phyloP scores from a whole-genome alignment of 2,888 invertebrate species.

The Temnothorax rugatulus region DNA sequence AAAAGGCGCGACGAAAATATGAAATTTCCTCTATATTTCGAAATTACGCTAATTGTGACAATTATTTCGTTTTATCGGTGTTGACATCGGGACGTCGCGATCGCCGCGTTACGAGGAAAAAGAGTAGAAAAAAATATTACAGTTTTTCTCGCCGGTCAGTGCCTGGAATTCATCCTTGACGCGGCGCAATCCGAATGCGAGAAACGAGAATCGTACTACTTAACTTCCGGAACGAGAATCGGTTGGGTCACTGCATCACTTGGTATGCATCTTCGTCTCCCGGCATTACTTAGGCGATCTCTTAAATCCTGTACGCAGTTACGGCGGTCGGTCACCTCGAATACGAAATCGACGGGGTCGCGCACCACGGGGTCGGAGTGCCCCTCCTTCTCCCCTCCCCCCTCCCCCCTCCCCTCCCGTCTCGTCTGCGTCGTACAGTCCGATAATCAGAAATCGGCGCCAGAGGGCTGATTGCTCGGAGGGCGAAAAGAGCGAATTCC shows the following conservation, averaged over 20 bases:
- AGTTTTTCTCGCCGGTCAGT: not conserved
- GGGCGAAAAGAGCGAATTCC: conserved; percentile 9
- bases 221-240: not conserved
- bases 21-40: conserved; percentile 1
- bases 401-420: not conserved
- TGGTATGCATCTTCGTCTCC: conserved; percentile 50
- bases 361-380: not conserved
- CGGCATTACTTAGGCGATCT: conserved; percentile 53
- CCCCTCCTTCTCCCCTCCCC: accelerated
- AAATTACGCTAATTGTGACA: not conserved
- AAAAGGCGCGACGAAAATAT: conserved; percentile 2
- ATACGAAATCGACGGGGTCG: conserved; percentile 40
- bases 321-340: conserved; percentile 30
- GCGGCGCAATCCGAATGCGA: not conserved
- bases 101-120: not conserved
- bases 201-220: not conserved
- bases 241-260: conserved; percentile 23
- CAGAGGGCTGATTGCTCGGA: not conserved
- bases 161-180: not conserved
- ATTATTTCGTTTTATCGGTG: not conserved
- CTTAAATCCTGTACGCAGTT: conserved; percentile 58
- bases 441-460: conserved; percentile 34
- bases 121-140: not conserved
- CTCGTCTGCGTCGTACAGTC: not conserved
- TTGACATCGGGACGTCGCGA: not conserved